These are phyloP conservation scores for Bambusicola thoracicus DNA, from an alignment of 2,113 vertebrate genomes.

Conservation along the genomic window DNA sequence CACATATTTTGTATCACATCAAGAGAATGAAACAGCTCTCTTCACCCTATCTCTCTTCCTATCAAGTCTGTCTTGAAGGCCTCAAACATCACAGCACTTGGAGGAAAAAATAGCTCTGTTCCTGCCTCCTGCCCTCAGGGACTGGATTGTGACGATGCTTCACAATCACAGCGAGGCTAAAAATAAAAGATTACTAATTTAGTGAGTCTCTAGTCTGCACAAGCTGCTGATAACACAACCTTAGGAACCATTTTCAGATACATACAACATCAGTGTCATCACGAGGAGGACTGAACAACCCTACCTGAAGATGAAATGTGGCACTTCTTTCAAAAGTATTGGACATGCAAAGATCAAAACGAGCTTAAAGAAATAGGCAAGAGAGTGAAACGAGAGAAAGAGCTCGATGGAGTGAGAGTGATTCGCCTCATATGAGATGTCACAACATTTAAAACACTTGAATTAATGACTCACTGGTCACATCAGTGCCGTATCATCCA, in stretches of 20 bases:
- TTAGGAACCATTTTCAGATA: neutral
- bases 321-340: neutral
- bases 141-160: neutral
- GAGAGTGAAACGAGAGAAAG: neutral
- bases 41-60: neutral
- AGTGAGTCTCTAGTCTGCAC: fast-evolving
- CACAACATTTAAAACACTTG: neutral
- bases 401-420: neutral
- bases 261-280: neutral
- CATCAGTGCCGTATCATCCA: neutral
- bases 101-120: neutral
- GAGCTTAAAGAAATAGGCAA: neutral
- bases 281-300: neutral
- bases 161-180: neutral
- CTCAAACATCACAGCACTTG: neutral
- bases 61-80: neutral
- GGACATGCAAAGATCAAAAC: neutral
- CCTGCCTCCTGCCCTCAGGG: neutral
- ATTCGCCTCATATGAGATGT: neutral
- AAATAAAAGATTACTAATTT: neutral
- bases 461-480: neutral
- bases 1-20: too few species aligned
- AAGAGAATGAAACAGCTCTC: neutral
- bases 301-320: neutral
- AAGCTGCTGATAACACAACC: neutral